phyloP scores from a whole-genome alignment of 37 sponge, comb jelly and placozoan species.

The Hormiphora californensis region DNA sequence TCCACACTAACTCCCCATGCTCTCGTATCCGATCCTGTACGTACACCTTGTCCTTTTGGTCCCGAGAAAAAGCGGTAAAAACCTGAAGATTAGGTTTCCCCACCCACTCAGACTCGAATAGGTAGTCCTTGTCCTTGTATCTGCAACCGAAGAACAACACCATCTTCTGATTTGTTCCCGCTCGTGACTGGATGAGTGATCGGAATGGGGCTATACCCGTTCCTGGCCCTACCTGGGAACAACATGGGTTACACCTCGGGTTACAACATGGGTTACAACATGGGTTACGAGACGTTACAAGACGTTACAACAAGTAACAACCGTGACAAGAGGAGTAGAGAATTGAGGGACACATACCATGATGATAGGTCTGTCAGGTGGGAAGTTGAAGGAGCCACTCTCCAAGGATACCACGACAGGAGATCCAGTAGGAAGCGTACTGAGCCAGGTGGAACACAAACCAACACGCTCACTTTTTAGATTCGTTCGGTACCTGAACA shows the following conservation, averaged over 20 bases:
- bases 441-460: constrained; percentile 19
- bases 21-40: constrained; percentile 83
- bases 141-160: constrained; percentile 95
- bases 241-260: too few species aligned
- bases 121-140: constrained; percentile 68
- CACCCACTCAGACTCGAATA: constrained; percentile 78
- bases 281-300: too few species aligned
- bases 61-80: constrained; percentile 87
- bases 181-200: constrained; percentile 65
- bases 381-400: constrained; percentile 27
- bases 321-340: too few species aligned
- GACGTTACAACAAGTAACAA: too few species aligned
- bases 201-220: constrained; percentile 99
- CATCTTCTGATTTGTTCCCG: constrained; percentile 40
- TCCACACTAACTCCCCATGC: constrained; percentile 66
- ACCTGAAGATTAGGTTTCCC: constrained; percentile 55
- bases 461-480: constrained; percentile 22
- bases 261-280: too few species aligned
- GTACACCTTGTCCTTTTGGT: constrained; percentile 82
- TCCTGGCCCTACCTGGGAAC: constrained; percentile 59
- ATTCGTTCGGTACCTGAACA: constrained; percentile 12
- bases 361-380: constrained; percentile 37
- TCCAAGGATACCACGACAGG: not conserved
- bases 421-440: not conserved
- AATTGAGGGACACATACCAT: constrained; percentile 36